Base-by-base conservation (phyloP, 2,888 invertebrate genomes). In the Homarus gammarus region DNA sequence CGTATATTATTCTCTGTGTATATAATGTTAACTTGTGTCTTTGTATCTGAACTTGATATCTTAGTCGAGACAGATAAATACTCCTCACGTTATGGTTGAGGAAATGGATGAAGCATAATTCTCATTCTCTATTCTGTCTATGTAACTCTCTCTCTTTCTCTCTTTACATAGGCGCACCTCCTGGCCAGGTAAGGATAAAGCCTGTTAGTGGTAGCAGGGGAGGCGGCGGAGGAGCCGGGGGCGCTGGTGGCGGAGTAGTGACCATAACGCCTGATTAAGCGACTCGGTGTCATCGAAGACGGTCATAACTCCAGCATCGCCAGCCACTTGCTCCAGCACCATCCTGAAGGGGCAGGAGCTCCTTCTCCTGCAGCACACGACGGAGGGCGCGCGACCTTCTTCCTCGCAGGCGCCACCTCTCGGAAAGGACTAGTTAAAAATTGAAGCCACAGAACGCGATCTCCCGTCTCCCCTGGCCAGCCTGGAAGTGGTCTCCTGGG, bases 361-460 rank as follows among this genome's bases (percentile, higher is more conserved):
- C 38, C 75, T 75, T 18, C 2, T 40, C 12, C 18, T 18, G 18
- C 27, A 40, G 33, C 75, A n/a, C n/a, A 1, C 6, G 12, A 33
- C 49, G 49, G 18, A 77, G 77, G 49, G 31, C 31, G 6, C 77
- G 49, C 1, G 49, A 15, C 77, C 77, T 49, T 77, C 31, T 49
- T 18, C 40, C 44, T 27, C 75, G 15, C 40, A 77, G 31, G 27
- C 1, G 6, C 49, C 18, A 27, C 31, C 77, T 77, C 77, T 77
- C 77, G 31, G 77, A 77, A 77, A 77, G 49, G 77, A 77, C 77
- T 77, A 77, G 77, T 77, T 77, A 77, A 77, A 77, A 77, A 77
- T 77, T 77, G 49, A 77, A 77, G 77, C 77, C 44, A 49, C 77
- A 22, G 36, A 44, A 77, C 77, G 27, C 77, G 77, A 77, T 18